Conservation (phyloP, 2,888 invertebrate species). For the Drosophila limbata region DNA sequence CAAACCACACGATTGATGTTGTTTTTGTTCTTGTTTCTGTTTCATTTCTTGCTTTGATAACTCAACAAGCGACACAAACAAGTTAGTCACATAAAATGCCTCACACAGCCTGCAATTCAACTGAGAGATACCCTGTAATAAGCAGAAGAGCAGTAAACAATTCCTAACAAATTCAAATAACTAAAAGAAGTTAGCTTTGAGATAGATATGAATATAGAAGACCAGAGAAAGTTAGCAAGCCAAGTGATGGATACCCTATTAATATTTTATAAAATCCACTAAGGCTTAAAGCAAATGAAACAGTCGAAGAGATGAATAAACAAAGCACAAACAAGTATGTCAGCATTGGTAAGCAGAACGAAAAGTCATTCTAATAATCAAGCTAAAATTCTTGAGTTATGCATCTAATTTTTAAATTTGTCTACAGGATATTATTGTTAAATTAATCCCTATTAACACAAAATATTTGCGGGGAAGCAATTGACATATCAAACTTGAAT, state of each 20-base stretch:
- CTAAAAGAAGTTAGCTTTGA: not conserved
- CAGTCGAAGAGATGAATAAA: not conserved
- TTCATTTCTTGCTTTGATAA: conserved; percentile 30
- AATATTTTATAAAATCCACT: no score
- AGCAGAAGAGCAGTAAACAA: not conserved
- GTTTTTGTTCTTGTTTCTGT: conserved; percentile 16
- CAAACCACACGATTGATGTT: conserved; percentile 23
- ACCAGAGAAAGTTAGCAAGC: not conserved
- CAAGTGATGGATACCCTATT: not conserved
- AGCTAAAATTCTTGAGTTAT: no score
- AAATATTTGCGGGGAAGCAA: no score
- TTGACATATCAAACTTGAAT: no score
- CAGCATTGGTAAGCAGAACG: no score
- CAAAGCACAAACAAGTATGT: no score
- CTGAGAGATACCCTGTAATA: not conserved
- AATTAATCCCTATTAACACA: no score
- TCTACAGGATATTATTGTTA: no score
- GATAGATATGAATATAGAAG: not conserved
- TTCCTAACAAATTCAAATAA: not conserved
- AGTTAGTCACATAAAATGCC: conserved; percentile 15
- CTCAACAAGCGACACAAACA: conserved; percentile 43
- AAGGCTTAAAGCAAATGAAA: not conserved
- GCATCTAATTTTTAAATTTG: no score
- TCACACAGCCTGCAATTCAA: not conserved
- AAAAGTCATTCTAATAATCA: no score